Evolutionary conservation across 2,888 invertebrate genomes (phyloP).

Genomic region (Hirtodrosophila alboralis): DNA sequence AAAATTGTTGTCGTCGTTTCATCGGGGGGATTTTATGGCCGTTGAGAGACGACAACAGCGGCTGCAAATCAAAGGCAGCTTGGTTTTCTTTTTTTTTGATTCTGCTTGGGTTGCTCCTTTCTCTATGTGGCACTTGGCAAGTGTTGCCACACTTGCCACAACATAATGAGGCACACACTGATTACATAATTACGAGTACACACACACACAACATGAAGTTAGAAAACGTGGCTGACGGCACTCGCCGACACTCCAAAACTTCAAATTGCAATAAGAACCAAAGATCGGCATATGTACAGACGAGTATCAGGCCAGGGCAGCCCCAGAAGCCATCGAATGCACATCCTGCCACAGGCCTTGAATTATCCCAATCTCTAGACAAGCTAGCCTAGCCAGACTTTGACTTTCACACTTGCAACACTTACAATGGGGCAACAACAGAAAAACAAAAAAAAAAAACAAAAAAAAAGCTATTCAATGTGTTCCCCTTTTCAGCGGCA

Average conservation of each 20-base stretch:
- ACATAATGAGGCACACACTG: conserved; percentile 74
- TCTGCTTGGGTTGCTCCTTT: background rate
- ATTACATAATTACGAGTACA: conserved; percentile 75
- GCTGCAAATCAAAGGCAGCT: conserved; percentile 57
- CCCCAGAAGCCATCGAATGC: too few species aligned
- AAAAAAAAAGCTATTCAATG: conserved; percentile 19
- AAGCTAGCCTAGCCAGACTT: background rate
- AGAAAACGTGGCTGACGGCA: conserved; percentile 65
- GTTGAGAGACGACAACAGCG: background rate
- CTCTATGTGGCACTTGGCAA: conserved; percentile 32
- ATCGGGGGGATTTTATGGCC: conserved; percentile 33
- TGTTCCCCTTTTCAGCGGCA: conserved; percentile 17
- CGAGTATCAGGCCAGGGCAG: background rate
- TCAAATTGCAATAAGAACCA: conserved; percentile 38
- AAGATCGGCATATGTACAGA: conserved; percentile 45
- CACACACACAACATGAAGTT: conserved; percentile 63
- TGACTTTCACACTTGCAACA: conserved; percentile 48
- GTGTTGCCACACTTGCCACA: conserved; percentile 39
- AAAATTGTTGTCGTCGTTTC: conserved; percentile 24
- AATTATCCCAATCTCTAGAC: conserved; percentile 4
- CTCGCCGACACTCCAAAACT: conserved; percentile 56
- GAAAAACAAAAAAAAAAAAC: background rate
- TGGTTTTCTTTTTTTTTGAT: conserved; percentile 25
- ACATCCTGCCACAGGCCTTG: background rate
- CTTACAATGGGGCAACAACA: conserved; percentile 30